phyloP scores from a whole-genome alignment of 2,888 invertebrate species.

The Mythimna albipuncta region DNA sequence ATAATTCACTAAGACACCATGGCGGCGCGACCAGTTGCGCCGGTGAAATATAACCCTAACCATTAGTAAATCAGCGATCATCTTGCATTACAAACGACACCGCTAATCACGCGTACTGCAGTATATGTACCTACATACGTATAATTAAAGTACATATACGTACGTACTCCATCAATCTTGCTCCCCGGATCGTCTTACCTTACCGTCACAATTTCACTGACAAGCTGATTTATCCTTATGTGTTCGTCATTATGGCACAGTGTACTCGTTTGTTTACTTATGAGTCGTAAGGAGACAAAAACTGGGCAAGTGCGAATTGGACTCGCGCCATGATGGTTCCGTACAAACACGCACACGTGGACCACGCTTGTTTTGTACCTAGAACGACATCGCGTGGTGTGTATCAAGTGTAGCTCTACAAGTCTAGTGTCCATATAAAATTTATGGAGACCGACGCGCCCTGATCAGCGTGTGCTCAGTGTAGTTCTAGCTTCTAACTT shows the following conservation, averaged over 20 bases:
- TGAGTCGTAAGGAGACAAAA: not conserved
- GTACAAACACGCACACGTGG: too few species aligned
- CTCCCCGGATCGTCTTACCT: slow-evolving; percentile 35
- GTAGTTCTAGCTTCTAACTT: too few species aligned
- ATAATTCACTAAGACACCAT: too few species aligned
- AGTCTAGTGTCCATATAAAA: too few species aligned
- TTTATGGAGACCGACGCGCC: too few species aligned
- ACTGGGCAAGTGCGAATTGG: too few species aligned
- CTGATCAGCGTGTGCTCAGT: too few species aligned
- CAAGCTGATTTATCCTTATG: slow-evolving; percentile 10
- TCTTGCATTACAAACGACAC: slow-evolving; percentile 52
- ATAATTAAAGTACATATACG: not conserved
- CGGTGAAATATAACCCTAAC: not conserved
- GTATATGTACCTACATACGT: not conserved
- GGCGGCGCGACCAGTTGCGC: too few species aligned
- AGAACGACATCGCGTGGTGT: too few species aligned
- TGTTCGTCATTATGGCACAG: slow-evolving; percentile 14
- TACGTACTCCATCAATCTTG: slow-evolving; percentile 43
- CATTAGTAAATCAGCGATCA: not conserved
- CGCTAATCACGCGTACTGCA: slow-evolving; percentile 43
- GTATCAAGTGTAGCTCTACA: too few species aligned
- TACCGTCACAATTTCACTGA: slow-evolving; percentile 6
- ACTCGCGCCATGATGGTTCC: too few species aligned
- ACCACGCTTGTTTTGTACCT: too few species aligned
- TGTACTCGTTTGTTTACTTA: slow-evolving; percentile 7